These are phyloP conservation scores for Brachionus asplanchnoidis DNA, from an alignment of 1,140 invertebrate genomes.

Conservation along the genomic window DNA sequence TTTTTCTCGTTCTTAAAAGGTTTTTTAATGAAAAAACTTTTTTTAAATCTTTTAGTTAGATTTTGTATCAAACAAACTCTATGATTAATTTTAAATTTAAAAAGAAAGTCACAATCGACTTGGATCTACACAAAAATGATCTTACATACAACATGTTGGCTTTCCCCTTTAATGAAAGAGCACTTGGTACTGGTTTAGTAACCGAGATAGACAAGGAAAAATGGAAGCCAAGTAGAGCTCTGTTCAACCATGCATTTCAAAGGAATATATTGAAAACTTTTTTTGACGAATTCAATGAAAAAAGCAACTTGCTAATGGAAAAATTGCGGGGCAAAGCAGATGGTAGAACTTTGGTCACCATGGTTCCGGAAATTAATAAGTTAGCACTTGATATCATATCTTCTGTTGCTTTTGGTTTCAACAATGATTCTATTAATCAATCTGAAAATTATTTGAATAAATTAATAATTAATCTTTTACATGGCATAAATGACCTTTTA, in stretches of 20 bases:
- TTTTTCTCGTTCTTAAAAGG: no score
- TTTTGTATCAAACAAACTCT: no score
- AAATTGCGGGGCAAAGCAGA: conserved; percentile 15
- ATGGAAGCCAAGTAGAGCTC: conserved; percentile 23
- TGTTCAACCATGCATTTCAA: conserved; percentile 33
- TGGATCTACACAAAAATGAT: conserved; percentile 28
- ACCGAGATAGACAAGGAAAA: conserved; percentile 1
- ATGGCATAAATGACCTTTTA: neutral
- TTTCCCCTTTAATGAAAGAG: conserved; percentile 6
- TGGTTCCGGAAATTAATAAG: conserved; percentile 11
- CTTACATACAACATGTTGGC: neutral
- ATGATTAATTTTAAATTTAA: neutral
- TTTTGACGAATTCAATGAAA: neutral
- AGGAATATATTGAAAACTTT: neutral
- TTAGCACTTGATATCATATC: conserved; percentile 18
- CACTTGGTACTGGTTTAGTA: neutral
- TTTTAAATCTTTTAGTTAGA: no score
- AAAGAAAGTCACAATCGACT: conserved; percentile 29
- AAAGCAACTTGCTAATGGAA: conserved; percentile 22
- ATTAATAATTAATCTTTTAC: neutral
- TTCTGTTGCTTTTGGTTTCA: conserved; percentile 21
- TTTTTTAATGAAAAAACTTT: no score
- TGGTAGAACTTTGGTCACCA: neutral
- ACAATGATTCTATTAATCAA: conserved; percentile 6
- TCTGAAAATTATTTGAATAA: conserved; percentile 2